Percentiles rank a stretch among this genome's conserved stretches.
Evolutionary conservation across 2,797 vertebrate species (phyloP).

Genomic region (Meriones psammophilus): DNA sequence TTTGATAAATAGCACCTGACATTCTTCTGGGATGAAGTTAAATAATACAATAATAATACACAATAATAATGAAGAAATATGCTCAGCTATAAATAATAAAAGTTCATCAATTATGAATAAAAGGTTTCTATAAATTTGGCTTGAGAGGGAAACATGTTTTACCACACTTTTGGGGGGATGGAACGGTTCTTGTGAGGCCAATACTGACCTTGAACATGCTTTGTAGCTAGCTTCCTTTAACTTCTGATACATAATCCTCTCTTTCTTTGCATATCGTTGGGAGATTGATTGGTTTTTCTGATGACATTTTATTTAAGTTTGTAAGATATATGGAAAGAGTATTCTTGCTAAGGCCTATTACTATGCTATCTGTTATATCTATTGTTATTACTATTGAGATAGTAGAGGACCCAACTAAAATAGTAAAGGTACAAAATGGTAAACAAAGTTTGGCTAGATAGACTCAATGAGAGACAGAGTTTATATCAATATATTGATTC

Average conservation of each 20-base stretch:
- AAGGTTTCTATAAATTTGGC: not conserved
- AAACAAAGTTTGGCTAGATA: not conserved
- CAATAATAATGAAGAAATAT: not conserved
- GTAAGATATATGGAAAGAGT: not conserved
- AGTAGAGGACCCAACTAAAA: not conserved
- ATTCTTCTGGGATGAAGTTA: not conserved
- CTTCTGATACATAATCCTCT: not conserved
- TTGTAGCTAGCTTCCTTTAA: not conserved
- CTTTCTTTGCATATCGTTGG: not conserved
- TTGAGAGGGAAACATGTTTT: not conserved
- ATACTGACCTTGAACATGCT: not conserved
- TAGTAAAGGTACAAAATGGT: not conserved
- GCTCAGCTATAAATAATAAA: slow-evolving; percentile 8
- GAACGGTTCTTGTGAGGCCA: not conserved
- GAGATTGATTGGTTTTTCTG: not conserved
- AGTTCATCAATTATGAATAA: not conserved
- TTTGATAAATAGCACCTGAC: not conserved
- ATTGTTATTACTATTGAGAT: not conserved
- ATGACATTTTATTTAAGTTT: slow-evolving; percentile 8
- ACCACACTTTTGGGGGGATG: not conserved
- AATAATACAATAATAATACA: not conserved
- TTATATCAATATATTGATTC: not conserved
- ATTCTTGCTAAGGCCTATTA: not conserved
- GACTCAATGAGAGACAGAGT: not conserved
- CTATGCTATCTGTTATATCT: not conserved